A percentile compares a stretch with the other conserved stretches of the same genome.
Evolutionary conservation across 2,797 vertebrate genomes (phyloP).

Genomic region (Acridotheres tristis): DNA sequence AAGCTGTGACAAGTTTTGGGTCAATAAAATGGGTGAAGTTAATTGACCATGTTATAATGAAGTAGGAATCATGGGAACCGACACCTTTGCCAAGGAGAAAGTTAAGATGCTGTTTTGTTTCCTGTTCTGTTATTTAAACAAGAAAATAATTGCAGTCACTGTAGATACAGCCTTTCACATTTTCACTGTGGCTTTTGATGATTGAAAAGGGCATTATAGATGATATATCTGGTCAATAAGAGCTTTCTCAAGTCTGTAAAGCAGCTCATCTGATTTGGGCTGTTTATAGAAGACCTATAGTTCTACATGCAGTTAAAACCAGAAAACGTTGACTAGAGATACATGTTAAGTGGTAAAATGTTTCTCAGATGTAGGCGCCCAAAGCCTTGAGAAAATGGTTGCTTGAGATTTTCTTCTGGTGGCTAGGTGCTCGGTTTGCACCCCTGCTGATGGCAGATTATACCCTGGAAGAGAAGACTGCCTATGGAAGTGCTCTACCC

Average conservation of each 20-base stretch:
- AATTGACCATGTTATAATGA: not conserved
- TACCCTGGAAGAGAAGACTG: not conserved
- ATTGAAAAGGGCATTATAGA: slow-evolving; percentile 14
- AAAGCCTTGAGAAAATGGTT: not conserved
- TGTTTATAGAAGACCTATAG: slow-evolving; percentile 1
- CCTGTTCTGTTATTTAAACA: not conserved
- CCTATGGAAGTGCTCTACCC: not conserved
- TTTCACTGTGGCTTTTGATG: slow-evolving; percentile 8
- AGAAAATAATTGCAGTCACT: not conserved
- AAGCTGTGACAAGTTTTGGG: not conserved
- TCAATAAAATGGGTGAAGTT: not conserved
- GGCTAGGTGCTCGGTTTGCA: not conserved
- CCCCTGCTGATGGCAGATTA: not conserved
- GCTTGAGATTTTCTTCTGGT: not conserved
- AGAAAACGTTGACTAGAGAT: not conserved
- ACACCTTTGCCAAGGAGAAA: not conserved
- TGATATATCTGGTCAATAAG: slow-evolving; percentile 23
- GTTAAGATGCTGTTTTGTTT: not conserved
- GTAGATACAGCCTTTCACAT: not conserved
- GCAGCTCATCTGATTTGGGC: not conserved
- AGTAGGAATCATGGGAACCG: not conserved
- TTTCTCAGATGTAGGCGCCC: not conserved
- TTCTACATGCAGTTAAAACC: not conserved
- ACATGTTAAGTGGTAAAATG: not conserved
- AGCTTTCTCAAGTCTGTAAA: not conserved